phyloP scores from a whole-genome alignment of 2,888 invertebrate genomes.

The Cepaea hortensis region DNA sequence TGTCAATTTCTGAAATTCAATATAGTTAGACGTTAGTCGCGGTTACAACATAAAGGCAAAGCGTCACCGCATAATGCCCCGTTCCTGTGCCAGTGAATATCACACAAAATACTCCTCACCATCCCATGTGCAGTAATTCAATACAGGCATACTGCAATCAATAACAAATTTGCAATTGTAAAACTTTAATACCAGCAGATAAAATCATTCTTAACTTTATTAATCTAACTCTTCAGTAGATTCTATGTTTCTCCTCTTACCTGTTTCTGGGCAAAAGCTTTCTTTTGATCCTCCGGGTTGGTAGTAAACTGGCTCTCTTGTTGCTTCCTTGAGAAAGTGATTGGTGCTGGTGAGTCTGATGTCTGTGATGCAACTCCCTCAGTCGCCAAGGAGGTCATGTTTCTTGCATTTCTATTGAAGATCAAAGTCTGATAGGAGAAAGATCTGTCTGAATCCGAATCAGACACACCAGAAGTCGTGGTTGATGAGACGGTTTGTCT shows the following conservation, averaged over 20 bases:
- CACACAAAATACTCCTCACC: no score
- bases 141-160: no score
- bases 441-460: conserved; percentile 46
- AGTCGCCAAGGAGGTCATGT: background rate
- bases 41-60: no score
- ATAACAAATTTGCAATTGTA: no score
- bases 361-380: background rate
- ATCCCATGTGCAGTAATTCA: no score
- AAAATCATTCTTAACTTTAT: no score
- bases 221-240: no score
- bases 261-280: background rate
- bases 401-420: conserved; percentile 3
- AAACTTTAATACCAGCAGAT: no score
- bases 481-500: conserved; percentile 19
- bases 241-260: background rate
- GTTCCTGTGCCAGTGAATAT: no score
- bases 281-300: conserved; percentile 3
- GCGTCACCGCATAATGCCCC: no score
- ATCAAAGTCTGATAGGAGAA: background rate
- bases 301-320: background rate
- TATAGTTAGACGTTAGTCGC: no score
- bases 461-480: conserved; percentile 37
- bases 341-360: background rate
- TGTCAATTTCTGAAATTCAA: no score
- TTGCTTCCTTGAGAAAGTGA: background rate